A percentile compares a stretch with the other conserved stretches of the same genome.
Evolutionary conservation across 2,113 vertebrate genomes (phyloP).

Genomic region (Romanogobio albipinnatus): DNA sequence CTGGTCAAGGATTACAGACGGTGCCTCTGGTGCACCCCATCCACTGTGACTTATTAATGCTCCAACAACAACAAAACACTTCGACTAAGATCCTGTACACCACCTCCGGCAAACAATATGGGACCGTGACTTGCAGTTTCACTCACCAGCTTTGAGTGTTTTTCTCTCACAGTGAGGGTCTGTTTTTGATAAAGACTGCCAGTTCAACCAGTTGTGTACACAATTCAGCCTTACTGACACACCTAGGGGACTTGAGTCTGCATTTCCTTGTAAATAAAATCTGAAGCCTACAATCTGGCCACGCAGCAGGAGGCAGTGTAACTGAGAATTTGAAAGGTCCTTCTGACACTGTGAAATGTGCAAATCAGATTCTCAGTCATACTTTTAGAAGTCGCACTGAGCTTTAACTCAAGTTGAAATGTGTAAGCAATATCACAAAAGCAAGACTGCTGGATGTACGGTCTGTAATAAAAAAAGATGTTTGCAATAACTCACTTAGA

Average conservation of each 20-base stretch:
- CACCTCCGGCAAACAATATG: not conserved
- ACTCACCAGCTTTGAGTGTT: not conserved
- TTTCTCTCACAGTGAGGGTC: not conserved
- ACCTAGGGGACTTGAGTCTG: not conserved
- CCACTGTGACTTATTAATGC: conserved; percentile 27
- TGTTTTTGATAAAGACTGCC: conserved; percentile 24
- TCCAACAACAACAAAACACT: not conserved
- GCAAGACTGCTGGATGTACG: not conserved
- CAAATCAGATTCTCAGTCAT: conserved; percentile 21
- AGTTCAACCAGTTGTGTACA: conserved; percentile 11
- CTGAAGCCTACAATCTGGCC: conserved; percentile 23
- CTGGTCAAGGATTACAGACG: conserved; percentile 41
- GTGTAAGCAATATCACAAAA: not conserved
- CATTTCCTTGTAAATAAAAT: not conserved
- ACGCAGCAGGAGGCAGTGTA: conserved; percentile 38
- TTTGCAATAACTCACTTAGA: too few relatives aligned
- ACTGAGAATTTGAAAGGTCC: conserved; percentile 33
- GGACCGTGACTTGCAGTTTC: not conserved
- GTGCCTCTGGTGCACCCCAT: not conserved
- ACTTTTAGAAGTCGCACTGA: conserved; percentile 17
- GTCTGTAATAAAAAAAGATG: not conserved
- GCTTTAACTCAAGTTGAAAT: conserved; percentile 1
- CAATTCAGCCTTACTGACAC: conserved; percentile 13
- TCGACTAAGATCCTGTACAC: not conserved
- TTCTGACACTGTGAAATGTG: conserved; percentile 34